Conservation (phyloP, 2,113 vertebrate species). For the Empidonax alnorum region DNA sequence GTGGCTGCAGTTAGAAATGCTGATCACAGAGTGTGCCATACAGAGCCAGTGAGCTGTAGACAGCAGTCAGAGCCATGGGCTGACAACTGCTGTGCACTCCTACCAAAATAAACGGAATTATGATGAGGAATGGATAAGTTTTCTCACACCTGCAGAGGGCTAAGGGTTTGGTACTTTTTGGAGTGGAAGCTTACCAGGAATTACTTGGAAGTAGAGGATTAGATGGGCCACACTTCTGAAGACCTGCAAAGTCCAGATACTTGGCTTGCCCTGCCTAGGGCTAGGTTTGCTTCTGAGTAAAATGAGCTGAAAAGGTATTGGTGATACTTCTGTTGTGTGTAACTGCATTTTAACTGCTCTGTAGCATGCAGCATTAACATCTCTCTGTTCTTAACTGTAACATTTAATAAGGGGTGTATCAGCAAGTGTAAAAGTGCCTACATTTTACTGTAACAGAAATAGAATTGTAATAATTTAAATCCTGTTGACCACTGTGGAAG, state of each 20-base stretch:
- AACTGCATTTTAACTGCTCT: not conserved
- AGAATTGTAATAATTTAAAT: not conserved
- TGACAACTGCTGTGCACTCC: not conserved
- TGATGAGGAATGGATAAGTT: not conserved
- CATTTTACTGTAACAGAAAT: not conserved
- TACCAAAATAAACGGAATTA: not conserved
- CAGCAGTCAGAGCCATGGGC: not conserved
- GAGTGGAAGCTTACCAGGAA: not conserved
- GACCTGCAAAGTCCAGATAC: not conserved
- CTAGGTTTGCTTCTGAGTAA: not conserved
- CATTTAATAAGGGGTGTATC: not conserved
- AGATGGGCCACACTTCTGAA: not conserved
- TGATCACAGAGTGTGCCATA: accelerated
- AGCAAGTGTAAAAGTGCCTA: not conserved
- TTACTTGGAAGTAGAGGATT: not conserved
- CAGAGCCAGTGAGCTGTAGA: accelerated
- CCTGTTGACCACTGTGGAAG: not conserved
- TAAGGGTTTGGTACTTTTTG: not conserved
- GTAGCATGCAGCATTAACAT: not conserved
- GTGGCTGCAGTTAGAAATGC: not conserved
- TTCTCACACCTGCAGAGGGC: not conserved
- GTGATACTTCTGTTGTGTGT: not conserved
- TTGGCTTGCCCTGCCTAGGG: not conserved
- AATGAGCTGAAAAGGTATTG: not conserved
- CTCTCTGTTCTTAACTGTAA: not conserved